Evolutionary conservation across 2,797 vertebrate genomes (phyloP).

Genomic region (Philypnodon macrostomus): DNA sequence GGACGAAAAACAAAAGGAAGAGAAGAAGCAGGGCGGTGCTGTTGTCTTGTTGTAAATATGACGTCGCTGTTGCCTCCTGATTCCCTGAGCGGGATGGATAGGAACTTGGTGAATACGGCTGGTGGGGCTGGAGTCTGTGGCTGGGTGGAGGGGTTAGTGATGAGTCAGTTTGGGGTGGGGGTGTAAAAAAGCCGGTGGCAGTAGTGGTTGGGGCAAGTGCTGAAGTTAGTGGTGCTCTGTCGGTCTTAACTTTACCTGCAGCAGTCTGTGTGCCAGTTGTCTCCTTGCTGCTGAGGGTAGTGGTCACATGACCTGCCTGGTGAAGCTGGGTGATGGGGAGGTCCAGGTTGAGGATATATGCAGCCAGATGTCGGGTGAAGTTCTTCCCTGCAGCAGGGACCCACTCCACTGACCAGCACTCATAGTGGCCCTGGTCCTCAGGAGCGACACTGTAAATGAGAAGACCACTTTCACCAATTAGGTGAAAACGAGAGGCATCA

Average conservation of each 20-base stretch:
- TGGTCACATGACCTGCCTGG: conserved; percentile 14
- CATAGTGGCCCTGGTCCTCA: conserved; percentile 87
- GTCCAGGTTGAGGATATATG: conserved; percentile 81
- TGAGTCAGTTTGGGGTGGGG: conserved; percentile 66
- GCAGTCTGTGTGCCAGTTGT: conserved; percentile 32
- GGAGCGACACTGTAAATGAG: conserved; percentile 90
- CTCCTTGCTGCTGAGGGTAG: conserved; percentile 25
- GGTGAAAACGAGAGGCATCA: conserved; percentile 85
- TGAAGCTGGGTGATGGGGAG: conserved; percentile 47
- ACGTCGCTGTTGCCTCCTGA: conserved; percentile 70
- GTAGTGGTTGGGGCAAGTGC: conserved; percentile 61
- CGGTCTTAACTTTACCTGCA: conserved; percentile 79
- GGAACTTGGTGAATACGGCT: conserved; percentile 70
- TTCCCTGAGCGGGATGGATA: conserved; percentile 65
- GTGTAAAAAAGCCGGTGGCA: conserved; percentile 62
- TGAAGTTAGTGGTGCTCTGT: conserved; percentile 61
- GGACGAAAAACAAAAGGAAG: conserved; percentile 88
- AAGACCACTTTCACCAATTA: conserved; percentile 82
- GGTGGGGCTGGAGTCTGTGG: conserved; percentile 62
- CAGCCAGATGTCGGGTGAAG: conserved; percentile 82
- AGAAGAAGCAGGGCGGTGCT: conserved; percentile 83
- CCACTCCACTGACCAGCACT: conserved; percentile 88
- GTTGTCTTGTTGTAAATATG: conserved; percentile 87
- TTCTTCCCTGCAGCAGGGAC: conserved; percentile 81
- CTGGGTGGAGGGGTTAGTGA: conserved; percentile 72